Base-by-base conservation (phyloP, 2,888 invertebrate genomes). In the Brachypterus glaber region DNA sequence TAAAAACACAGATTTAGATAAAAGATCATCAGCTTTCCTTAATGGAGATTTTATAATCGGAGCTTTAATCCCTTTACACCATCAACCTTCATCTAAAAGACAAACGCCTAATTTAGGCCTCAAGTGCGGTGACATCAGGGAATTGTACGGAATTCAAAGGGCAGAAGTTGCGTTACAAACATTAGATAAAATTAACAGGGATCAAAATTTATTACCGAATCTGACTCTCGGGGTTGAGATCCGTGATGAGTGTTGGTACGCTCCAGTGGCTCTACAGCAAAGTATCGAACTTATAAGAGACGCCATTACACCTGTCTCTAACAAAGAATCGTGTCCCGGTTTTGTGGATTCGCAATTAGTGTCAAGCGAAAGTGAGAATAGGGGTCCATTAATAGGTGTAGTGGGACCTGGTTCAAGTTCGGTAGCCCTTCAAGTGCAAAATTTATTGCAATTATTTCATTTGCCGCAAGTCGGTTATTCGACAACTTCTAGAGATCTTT, bases 171-270 rank as follows among this genome's bases (percentile, higher is more conserved):
- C 75, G 15, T 69, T 77, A 51, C 67, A 67, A 48, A 77, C 74
- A 24, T 70, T 82, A 38, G 77, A 78, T 54, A 66, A 67, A 48
- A 76, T 84, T 52, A 82, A 83, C 63, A 65, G 63, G 34, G 69
- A 77, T 51, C 59, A 65, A 1, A 60, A 64, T 30, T 66, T 82
- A 40, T 62, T 79, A 40, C 75, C 75, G 4, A 69, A 69, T 38
- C 51, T 71, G 39, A 64, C 59, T 29, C 57, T 72, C 30, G 84
- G 84, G 16, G 73, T 81, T 37, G 82, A 83, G 60, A 79, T 83
- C 43, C 69, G 82, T 2, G 86, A 87, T 64, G 82, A 82, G 15
- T 87, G 86, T 62, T 86, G 85, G 85, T 83, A 82, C 54, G 78
- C 84, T 2, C 78, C 83, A 11, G 79, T 84, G 3, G 84, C 85